These are phyloP conservation scores for Odontomachus brunneus DNA, from an alignment of 1,140 invertebrate species.

Conservation along the genomic window DNA sequence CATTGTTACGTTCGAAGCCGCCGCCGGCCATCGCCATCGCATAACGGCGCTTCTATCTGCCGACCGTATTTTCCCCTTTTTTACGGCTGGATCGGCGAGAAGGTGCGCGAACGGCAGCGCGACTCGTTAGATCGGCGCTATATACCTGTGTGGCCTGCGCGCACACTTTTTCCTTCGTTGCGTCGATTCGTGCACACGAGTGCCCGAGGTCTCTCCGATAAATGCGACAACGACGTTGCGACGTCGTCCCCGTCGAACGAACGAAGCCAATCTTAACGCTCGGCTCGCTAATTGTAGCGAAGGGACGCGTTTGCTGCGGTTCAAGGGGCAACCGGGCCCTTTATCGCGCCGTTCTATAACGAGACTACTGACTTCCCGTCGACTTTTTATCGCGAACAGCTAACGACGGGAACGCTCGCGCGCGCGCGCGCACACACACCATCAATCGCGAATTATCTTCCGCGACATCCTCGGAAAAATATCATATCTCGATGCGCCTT, in stretches of 20 bases:
- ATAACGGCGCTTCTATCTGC: slow-evolving; percentile 27
- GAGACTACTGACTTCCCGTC: background rate
- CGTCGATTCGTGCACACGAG: slow-evolving; percentile 2
- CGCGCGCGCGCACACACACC: background rate
- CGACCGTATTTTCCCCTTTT: background rate
- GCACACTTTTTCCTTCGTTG: slow-evolving; percentile 31
- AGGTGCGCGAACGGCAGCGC: background rate
- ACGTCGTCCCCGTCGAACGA: slow-evolving; percentile 18
- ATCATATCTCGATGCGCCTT: slow-evolving; percentile 10
- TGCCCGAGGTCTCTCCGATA: slow-evolving; percentile 19
- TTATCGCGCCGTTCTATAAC: slow-evolving; percentile 56
- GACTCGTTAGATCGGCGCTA: slow-evolving; percentile 22
- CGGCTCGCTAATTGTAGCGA: slow-evolving; percentile 56
- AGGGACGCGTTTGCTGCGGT: slow-evolving; percentile 48
- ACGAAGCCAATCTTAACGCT: slow-evolving; percentile 63
- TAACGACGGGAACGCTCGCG: background rate
- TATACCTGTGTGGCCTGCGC: background rate
- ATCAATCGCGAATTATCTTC: slow-evolving; percentile 13
- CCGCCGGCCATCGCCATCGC: slow-evolving; percentile 22
- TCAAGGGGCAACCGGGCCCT: slow-evolving; percentile 48
- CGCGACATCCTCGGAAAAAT: background rate
- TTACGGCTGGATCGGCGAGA: background rate
- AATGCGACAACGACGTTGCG: slow-evolving; percentile 10
- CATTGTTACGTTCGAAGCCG: slow-evolving; percentile 39
- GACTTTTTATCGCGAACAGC: slow-evolving; percentile 17